Evolutionary conservation across 2,888 invertebrate species (phyloP).

Genomic region (Eilema sororculum): DNA sequence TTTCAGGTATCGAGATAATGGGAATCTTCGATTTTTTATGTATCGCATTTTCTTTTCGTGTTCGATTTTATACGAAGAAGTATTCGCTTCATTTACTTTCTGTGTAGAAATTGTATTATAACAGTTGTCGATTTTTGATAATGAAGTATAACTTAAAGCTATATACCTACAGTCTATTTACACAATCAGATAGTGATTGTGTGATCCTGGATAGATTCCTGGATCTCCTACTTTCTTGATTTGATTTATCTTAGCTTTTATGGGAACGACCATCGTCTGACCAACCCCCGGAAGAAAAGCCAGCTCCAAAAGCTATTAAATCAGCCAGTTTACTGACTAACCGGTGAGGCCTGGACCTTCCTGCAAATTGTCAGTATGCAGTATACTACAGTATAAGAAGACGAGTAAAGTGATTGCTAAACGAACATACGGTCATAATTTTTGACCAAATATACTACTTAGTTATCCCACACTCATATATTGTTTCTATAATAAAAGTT

Average conservation of each 20-base stretch:
- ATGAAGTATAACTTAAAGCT: not conserved
- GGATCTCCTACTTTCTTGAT: too few species aligned
- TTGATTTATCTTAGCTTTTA: too few species aligned
- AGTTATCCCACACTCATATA: not conserved
- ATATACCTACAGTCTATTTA: too few species aligned
- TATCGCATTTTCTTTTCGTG: slow-evolving; percentile 31
- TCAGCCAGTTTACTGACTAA: too few species aligned
- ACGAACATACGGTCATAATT: not conserved
- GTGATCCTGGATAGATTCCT: too few species aligned
- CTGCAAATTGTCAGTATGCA: not conserved
- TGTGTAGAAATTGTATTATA: too few species aligned
- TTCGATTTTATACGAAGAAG: slow-evolving; percentile 29
- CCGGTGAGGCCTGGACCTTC: too few species aligned
- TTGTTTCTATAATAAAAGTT: not conserved
- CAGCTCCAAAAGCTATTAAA: too few species aligned
- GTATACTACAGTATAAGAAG: not conserved
- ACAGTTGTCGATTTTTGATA: not conserved
- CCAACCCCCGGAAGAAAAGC: not conserved
- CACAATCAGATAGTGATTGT: too few species aligned
- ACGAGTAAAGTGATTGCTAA: not conserved
- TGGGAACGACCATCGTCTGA: too few species aligned
- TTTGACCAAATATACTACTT: not conserved
- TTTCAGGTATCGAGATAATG: slow-evolving; percentile 36
- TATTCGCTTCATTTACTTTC: not conserved
- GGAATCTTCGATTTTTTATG: slow-evolving; percentile 31